Evolutionary conservation across 2,797 vertebrate species (phyloP).

Genomic region (Sebastiscus albofasciatus): DNA sequence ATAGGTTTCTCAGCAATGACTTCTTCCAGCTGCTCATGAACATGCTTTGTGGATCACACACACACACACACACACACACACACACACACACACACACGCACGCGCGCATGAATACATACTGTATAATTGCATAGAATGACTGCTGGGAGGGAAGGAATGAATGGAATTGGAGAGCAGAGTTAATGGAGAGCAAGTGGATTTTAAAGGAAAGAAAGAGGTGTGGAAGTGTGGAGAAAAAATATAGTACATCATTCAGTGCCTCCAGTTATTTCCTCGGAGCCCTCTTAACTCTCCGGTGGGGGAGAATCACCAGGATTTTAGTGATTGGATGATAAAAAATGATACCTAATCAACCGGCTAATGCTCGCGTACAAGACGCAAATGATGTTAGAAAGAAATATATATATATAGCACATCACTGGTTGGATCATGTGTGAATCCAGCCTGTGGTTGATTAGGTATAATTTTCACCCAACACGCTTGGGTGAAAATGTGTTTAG

Average conservation of each 20-base stretch:
- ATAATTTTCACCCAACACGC: neutral
- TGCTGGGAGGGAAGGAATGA: neutral
- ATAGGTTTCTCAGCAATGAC: conserved; percentile 11
- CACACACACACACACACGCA: neutral
- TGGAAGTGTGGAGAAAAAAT: conserved; percentile 27
- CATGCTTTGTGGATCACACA: neutral
- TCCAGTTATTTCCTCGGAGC: conserved; percentile 42
- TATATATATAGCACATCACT: neutral
- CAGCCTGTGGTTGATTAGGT: too few species aligned
- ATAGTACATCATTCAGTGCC: conserved; percentile 13
- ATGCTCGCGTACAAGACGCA: neutral
- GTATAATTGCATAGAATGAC: neutral
- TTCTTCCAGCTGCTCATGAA: conserved; percentile 17
- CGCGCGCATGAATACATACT: neutral
- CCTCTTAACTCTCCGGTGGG: conserved; percentile 15
- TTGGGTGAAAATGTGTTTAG: neutral
- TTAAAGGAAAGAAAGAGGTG: conserved; percentile 18
- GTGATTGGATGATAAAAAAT: conserved; percentile 10
- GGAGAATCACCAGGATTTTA: conserved; percentile 12
- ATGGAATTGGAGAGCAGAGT: conserved; percentile 18
- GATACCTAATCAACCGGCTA: conserved; percentile 6
- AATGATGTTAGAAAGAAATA: neutral
- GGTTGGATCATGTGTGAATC: neutral
- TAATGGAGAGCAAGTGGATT: conserved; percentile 46
- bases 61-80: neutral